Evolutionary conservation across 2,797 vertebrate genomes (phyloP), one percentile per base, ranked within the genome.

Genomic region (Myotis myotis): DNA sequence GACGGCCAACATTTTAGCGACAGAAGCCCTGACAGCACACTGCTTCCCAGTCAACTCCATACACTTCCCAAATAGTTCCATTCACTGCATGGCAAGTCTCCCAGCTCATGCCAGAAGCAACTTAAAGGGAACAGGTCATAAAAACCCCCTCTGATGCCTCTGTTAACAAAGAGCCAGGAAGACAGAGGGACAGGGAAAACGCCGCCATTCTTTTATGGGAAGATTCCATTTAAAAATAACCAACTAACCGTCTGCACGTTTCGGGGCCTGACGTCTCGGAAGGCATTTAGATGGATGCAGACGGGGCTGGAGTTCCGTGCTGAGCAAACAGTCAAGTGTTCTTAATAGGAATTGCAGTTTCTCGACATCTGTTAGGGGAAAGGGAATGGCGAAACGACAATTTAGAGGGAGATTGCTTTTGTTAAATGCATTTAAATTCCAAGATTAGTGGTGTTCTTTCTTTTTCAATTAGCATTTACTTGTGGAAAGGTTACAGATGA

Each of bases 371-470:
- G 98, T 98, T 98, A 98, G 98, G 98, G 98, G 98, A 98, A 98
- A 98, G 98, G 98, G 98, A 98, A 98, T 97, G 98, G 98, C 95
- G 98, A 98, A 98, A 98, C 98, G 98, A 98, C 98, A 98, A 98
- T 99, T 98, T 98, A 98, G 98, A 98, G 97, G 96, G 98, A 99
- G 98, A 99, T 98, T 99, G 98, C 98, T 98, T 99, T 98, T 98
- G 98, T 99, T 99, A 99, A 99, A 99, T 99, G 98, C 98, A 99
- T 99, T 99, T 99, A 99, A 99, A 99, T 98, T 99, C 98, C 98
- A 98, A 98, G 98, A 99, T 99, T 99, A 99, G 98, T 99, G 98
- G 98, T 98, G 98, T 98, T 99, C 98, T 98, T 98, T 98, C 98
- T 98, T 98, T 98, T 99, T 98, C 98, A 99, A 99, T 99, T 99